Conservation (phyloP, 2,888 invertebrate genomes). For the Tromatobia lineatoria region DNA sequence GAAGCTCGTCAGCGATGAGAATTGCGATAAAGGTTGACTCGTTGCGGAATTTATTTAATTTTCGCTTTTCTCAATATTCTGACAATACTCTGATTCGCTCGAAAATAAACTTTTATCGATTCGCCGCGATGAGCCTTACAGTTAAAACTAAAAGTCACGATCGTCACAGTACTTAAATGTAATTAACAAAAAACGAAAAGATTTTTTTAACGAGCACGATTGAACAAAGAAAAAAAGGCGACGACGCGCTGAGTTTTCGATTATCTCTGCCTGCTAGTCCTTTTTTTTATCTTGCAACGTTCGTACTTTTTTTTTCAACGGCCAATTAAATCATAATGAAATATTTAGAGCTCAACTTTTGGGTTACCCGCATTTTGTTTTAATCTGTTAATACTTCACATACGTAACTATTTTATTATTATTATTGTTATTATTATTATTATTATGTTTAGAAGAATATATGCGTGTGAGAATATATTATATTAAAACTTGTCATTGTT, state of each 20-base stretch:
- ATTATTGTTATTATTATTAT: conserved; percentile 27
- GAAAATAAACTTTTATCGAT: conserved; percentile 28
- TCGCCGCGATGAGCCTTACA: conserved; percentile 9
- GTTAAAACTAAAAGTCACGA: conserved; percentile 30
- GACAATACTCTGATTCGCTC: conserved; percentile 50
- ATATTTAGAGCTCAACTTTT: conserved; percentile 59
- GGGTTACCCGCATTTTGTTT: conserved; percentile 51
- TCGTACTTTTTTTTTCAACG: conserved; percentile 33
- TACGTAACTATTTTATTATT: conserved; percentile 40
- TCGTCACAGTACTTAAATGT: conserved; percentile 36
- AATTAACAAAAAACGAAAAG: not conserved
- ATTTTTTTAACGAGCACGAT: conserved; percentile 30
- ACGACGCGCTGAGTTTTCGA: conserved; percentile 48
- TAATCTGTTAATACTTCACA: conserved; percentile 59
- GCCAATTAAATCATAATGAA: conserved; percentile 21
- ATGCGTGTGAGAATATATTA: conserved; percentile 58
- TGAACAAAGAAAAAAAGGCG: conserved; percentile 27
- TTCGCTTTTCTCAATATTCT: conserved; percentile 35
- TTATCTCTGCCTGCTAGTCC: conserved; percentile 55
- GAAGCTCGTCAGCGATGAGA: conserved; percentile 40
- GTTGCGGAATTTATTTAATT: not conserved
- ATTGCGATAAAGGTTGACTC: conserved; percentile 24
- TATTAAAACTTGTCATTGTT: conserved; percentile 48
- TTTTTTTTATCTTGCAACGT: conserved; percentile 30
- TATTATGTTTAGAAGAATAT: conserved; percentile 61